phyloP scores from a whole-genome alignment of 2,797 vertebrate species.

The Lindbergichthys nudifrons region DNA sequence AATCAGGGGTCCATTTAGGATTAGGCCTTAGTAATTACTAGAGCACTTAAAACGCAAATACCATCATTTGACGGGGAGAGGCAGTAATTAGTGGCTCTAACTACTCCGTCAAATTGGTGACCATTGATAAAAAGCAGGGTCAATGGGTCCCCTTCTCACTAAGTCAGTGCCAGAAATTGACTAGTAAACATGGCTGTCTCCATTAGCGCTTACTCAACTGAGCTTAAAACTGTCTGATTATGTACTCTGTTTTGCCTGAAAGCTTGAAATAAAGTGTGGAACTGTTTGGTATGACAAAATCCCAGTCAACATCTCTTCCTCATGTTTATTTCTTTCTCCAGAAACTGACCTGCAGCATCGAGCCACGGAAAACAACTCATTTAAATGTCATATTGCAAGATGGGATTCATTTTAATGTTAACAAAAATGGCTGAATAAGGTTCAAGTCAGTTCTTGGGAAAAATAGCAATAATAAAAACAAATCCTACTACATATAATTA shows the following conservation, averaged over 20 bases:
- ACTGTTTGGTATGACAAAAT: conserved; percentile 11
- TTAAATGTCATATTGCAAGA: conserved; percentile 16
- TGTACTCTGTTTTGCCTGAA: conserved; percentile 1
- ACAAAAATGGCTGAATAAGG: background rate
- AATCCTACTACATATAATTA: background rate
- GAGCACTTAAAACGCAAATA: conserved; percentile 69
- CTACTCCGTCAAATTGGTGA: conserved; percentile 45
- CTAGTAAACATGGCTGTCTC: conserved; percentile 11
- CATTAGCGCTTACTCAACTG: conserved; percentile 1
- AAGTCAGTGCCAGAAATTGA: conserved; percentile 41
- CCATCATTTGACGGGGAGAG: conserved; percentile 56
- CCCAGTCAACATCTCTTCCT: conserved; percentile 3
- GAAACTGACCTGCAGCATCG: conserved; percentile 25
- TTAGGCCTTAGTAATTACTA: conserved; percentile 65
- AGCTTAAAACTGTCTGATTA: background rate
- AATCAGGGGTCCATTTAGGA: conserved; percentile 68
- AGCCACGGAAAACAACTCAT: conserved; percentile 3
- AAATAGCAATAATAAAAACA: background rate
- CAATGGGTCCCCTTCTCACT: conserved; percentile 31
- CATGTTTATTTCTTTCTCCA: conserved; percentile 3
- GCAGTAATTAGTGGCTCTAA: conserved; percentile 59
- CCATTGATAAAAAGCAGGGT: conserved; percentile 30
- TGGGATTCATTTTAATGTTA: background rate
- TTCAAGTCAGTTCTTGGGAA: background rate
- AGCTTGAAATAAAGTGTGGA: conserved; percentile 1